Evolutionary conservation across 1,140 invertebrate genomes (phyloP).

Genomic region (Trialeurodes vaporariorum): DNA sequence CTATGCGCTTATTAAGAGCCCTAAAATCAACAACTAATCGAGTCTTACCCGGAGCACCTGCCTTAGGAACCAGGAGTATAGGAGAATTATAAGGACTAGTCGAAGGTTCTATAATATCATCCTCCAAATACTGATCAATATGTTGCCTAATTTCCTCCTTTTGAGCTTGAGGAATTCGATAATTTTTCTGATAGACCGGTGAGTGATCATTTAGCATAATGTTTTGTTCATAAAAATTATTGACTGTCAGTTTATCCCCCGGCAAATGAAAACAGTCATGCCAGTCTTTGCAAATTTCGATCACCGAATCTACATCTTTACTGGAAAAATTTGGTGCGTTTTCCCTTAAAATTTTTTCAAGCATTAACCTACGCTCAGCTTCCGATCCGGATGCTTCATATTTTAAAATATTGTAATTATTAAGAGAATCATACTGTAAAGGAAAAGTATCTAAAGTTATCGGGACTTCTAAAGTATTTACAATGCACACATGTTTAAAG

Average conservation of each 20-base stretch:
- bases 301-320: not conserved
- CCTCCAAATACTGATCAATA: constrained; percentile 21
- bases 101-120: constrained; percentile 15
- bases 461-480: not conserved
- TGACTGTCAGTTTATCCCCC: not conserved
- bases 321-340: too few relatives aligned
- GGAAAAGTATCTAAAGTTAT: not conserved
- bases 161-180: constrained; percentile 29
- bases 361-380: not conserved
- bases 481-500: not conserved
- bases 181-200: constrained; percentile 25
- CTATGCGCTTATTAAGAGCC: constrained; percentile 22
- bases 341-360: not conserved
- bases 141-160: constrained; percentile 29
- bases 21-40: constrained; percentile 22
- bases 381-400: too few relatives aligned
- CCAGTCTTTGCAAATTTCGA: not conserved
- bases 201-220: constrained; percentile 19
- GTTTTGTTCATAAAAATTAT: constrained; percentile 20
- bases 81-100: constrained; percentile 14
- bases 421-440: not conserved
- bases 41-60: constrained; percentile 8
- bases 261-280: not conserved
- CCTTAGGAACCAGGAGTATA: constrained; percentile 15
- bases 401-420: not conserved